phyloP scores from a whole-genome alignment of 2,113 vertebrate genomes.

The Panthera uncia region DNA sequence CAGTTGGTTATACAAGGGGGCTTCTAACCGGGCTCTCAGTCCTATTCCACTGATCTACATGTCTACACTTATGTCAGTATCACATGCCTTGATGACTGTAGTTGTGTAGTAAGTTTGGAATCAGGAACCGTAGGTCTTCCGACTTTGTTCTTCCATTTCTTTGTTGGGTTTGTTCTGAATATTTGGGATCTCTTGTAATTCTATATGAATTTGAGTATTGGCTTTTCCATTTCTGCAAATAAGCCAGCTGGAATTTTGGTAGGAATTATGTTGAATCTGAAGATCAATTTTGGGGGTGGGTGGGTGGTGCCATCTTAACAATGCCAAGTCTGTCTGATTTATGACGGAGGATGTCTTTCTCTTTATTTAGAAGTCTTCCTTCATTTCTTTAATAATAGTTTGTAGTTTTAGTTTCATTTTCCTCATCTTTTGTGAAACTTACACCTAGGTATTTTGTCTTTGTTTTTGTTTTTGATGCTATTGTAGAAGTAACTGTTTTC shows the following conservation, averaged over 20 bases:
- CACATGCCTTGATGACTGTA: not conserved
- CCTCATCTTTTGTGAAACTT: not conserved
- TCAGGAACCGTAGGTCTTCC: not conserved
- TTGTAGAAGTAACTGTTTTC: not conserved
- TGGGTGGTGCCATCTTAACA: not conserved
- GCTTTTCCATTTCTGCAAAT: not conserved
- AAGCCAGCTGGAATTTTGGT: not conserved
- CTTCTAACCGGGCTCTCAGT: not conserved
- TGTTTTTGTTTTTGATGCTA: slow-evolving; percentile 9
- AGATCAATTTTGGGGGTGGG: not conserved
- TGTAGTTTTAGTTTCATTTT: not conserved
- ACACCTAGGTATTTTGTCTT: not conserved
- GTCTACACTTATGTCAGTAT: not conserved
- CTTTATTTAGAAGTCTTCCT: not conserved
- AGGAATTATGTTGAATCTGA: not conserved
- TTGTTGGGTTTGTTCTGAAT: not conserved
- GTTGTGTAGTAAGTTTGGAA: not conserved
- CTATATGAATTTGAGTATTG: not conserved
- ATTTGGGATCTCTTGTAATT: not conserved
- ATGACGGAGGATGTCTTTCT: not conserved
- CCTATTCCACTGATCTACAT: not conserved
- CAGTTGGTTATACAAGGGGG: not conserved
- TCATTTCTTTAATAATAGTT: not conserved
- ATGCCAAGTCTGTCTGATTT: not conserved
- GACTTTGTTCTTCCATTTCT: not conserved